Conservation (phyloP, 2,888 invertebrate genomes). For the Anthophora plumipes region DNA sequence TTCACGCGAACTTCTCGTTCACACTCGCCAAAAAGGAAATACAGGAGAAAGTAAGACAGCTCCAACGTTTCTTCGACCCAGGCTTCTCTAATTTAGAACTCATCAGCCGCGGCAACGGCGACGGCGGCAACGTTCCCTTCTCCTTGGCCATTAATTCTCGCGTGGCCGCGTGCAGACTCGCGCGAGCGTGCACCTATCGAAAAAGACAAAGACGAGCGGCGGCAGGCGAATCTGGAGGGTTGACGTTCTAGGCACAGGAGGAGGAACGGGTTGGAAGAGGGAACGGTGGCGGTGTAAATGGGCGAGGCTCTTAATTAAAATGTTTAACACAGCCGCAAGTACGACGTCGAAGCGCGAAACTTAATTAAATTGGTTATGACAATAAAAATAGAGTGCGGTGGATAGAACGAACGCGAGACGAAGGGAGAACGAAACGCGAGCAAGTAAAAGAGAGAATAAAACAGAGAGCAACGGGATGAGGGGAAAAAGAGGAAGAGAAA, state of each 20-base stretch:
- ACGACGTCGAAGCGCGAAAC: slow-evolving; percentile 75
- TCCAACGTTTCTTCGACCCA: background rate
- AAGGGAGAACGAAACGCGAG: background rate
- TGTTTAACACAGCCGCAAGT: slow-evolving; percentile 75
- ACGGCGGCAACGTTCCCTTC: no score
- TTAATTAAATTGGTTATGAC: slow-evolving; percentile 77
- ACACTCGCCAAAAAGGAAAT: no score
- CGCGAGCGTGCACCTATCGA: slow-evolving; percentile 15
- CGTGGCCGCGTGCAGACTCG: slow-evolving; percentile 4
- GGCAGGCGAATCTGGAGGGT: slow-evolving; percentile 18
- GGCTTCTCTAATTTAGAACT: slow-evolving; percentile 6
- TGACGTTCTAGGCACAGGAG: slow-evolving; percentile 22
- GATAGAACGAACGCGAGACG: slow-evolving; percentile 26
- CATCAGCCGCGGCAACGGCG: no score
- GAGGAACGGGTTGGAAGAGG: background rate
- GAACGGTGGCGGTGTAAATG: slow-evolving; percentile 65
- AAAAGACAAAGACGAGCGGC: slow-evolving; percentile 14
- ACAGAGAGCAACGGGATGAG: background rate
- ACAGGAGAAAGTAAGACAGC: no score
- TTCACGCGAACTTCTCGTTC: no score
- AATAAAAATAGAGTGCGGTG: slow-evolving; percentile 72
- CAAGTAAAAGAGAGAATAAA: background rate
- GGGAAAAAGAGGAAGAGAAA: background rate
- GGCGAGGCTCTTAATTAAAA: slow-evolving; percentile 75
- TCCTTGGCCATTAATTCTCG: slow-evolving; percentile 17